A percentile compares a stretch with the other conserved stretches of the same genome.
phyloP scores from a whole-genome alignment of 1,140 invertebrate genomes.

The Octopus sinensis region DNA sequence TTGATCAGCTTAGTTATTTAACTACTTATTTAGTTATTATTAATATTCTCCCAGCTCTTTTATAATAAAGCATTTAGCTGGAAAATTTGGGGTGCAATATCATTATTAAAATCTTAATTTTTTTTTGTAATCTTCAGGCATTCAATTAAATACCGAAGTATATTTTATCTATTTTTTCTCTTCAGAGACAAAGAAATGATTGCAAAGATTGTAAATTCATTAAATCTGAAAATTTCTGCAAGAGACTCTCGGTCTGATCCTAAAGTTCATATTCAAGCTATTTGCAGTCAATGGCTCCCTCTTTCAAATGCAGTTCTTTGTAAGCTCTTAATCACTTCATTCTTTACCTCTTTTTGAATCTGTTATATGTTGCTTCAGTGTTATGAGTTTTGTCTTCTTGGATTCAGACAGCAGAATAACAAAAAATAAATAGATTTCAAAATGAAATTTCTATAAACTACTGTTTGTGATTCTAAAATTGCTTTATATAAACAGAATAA shows the following conservation, averaged over 20 bases:
- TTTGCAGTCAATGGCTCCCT: conserved; percentile 87
- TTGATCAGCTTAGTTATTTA: too few relatives aligned
- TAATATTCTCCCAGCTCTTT: too few relatives aligned
- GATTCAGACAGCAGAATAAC: too few relatives aligned
- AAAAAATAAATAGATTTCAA: too few relatives aligned
- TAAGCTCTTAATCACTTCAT: conserved; percentile 35
- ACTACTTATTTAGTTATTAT: too few relatives aligned
- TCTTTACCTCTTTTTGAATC: neutral
- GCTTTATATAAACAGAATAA: too few relatives aligned
- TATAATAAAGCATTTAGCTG: too few relatives aligned
- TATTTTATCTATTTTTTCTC: conserved; percentile 16
- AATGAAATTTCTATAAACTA: too few relatives aligned
- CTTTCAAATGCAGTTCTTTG: conserved; percentile 74
- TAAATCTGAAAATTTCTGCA: conserved; percentile 74
- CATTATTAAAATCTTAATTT: too few relatives aligned
- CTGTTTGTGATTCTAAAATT: too few relatives aligned
- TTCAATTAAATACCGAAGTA: too few relatives aligned
- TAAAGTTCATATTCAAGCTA: conserved; percentile 74
- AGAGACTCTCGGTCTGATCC: conserved; percentile 78
- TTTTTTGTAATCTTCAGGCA: too few relatives aligned
- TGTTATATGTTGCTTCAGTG: neutral
- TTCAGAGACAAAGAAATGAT: conserved; percentile 75
- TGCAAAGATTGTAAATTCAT: conserved; percentile 75
- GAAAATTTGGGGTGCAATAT: neutral
- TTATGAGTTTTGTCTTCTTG: neutral